Evolutionary conservation across 2,797 vertebrate species (phyloP), one percentile per base, ranked within the genome.

Genomic region (Paratrypauchen microcephalus): DNA sequence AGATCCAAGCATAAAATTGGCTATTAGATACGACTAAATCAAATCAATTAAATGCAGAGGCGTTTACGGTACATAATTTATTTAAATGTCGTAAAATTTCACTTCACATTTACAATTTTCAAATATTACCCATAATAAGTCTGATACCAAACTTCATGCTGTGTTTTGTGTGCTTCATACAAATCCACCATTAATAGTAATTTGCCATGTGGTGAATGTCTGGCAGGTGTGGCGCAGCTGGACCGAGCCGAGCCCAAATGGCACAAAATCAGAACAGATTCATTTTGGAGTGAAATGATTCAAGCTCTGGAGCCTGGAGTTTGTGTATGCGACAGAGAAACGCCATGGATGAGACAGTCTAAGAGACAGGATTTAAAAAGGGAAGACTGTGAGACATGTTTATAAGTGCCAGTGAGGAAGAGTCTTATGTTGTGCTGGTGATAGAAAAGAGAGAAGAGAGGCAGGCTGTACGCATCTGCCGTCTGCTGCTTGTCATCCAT

Each of bases 401-500:
- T 36, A 55, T 36, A 55, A 39, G 30, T 6, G 65, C 19, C 48
- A 36, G 50, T 7, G 47, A 54, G 19, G 16, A 11, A 74, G 69
- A 62, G 56, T 66, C 41, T 39, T 39, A 48, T 54, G 68, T n/a
- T 21, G 48, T 55, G 59, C 0, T 61, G 19, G 8, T 61, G 32
- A 30, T 21, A 9, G 28, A 36, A 26, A 36, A 58, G 26, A 58
- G 59, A 66, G 63, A 57, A 55, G 68, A 62, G 67, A 60, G 73
- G 69, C 45, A 63, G 58, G 74, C 83, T 75, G 81, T 76, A 83
- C 65, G 77, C 79, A 69, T 85, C 76, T 83, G 80, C 76, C 83
- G 74, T 77, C 76, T 83, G 70, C 66, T 47, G 65, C 72, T 65
- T 87, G 71, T 86, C 81, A 84, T 83, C 75, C 78, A 71, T 76